These are phyloP conservation scores for Drosophila leonis DNA, from an alignment of 2,888 invertebrate genomes.

Conservation along the genomic window DNA sequence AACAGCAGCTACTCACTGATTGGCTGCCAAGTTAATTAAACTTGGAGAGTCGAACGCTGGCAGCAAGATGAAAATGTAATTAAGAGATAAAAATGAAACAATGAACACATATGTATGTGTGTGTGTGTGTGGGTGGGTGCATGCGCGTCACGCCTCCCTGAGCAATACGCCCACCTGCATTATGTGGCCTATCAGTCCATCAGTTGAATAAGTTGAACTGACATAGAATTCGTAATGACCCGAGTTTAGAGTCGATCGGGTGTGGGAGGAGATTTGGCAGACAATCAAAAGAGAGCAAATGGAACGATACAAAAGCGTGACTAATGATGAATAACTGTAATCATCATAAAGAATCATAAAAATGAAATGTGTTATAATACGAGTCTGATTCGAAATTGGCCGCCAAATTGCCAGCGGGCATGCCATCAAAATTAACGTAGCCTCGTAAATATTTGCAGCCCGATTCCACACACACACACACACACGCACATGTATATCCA, in stretches of 20 bases:
- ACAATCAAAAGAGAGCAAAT: slow-evolving; percentile 5
- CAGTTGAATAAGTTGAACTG: slow-evolving; percentile 18
- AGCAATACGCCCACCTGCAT: slow-evolving; percentile 31
- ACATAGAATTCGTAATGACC: slow-evolving; percentile 47
- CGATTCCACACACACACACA: slow-evolving; percentile 11
- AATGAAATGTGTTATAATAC: slow-evolving; percentile 39
- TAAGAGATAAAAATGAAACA: slow-evolving; percentile 75
- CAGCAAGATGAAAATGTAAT: slow-evolving; percentile 72
- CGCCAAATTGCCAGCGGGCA: slow-evolving; percentile 52
- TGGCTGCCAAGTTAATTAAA: slow-evolving; percentile 71
- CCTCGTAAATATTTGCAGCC: slow-evolving; percentile 62
- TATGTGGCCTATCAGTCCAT: slow-evolving; percentile 29
- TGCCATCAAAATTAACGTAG: slow-evolving; percentile 73
- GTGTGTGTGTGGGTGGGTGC: not conserved
- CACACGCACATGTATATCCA: not conserved
- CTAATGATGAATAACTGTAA: slow-evolving; percentile 69
- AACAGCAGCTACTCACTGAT: slow-evolving; percentile 27
- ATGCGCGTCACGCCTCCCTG: slow-evolving; percentile 27
- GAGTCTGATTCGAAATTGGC: slow-evolving; percentile 34
- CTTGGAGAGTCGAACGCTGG: slow-evolving; percentile 55
- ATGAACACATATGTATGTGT: slow-evolving; percentile 29
- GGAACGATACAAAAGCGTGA: slow-evolving; percentile 36
- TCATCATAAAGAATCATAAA: slow-evolving; percentile 63
- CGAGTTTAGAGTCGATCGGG: slow-evolving; percentile 24
- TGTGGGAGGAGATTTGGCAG: not conserved